Evolutionary conservation across 2,113 vertebrate genomes (phyloP), one percentile per base, ranked within the genome.

Genomic region (Sula dactylatra): DNA sequence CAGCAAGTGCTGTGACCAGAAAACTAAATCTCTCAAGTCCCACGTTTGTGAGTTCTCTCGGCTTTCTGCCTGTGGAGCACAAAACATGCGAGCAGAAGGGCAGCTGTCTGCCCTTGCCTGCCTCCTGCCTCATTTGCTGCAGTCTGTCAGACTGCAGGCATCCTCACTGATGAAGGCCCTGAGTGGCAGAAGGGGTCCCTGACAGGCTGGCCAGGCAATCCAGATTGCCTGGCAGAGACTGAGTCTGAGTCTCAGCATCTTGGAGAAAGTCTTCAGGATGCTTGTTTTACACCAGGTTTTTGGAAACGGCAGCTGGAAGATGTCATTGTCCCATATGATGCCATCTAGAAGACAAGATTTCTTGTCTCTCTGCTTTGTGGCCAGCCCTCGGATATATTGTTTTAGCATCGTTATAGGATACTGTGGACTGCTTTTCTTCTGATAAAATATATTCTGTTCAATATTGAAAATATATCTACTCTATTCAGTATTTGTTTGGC

Each of bases 261-360:
- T 17, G 13, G 74, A 83, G 14, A 34, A 21, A 62, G 56, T 27
- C 70, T 82, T 44, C 34, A 52, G 82, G 67, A 54, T 58, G 64
- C 25, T 70, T 4, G 1, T 47, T 77, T 55, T 29, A 45, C 24
- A 47, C 18, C n/a, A 61, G 25, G 4, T 55, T 81, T 81, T 56
- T 58, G 62, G 86, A 49, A 84, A 36, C 82, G 44, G 34, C 49
- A 70, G 34, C 76, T 80, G 56, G 45, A 67, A 38, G 16, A 3
- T 31, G 31, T 31, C 1, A 0, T 13, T 42, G 50, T 62, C 50
- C 50, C 31, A 8, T 13, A 7, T 7, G 19, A 32, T 0, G 13
- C 26, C 20, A 16, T 7, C 16, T 47, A 45, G 44, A 65, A 65
- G 12, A 19, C 20, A 47, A 14, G 25, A 42, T 24, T 73, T 71